phyloP scores from a whole-genome alignment of 2,113 vertebrate species.

The Alaudala cheleensis region DNA sequence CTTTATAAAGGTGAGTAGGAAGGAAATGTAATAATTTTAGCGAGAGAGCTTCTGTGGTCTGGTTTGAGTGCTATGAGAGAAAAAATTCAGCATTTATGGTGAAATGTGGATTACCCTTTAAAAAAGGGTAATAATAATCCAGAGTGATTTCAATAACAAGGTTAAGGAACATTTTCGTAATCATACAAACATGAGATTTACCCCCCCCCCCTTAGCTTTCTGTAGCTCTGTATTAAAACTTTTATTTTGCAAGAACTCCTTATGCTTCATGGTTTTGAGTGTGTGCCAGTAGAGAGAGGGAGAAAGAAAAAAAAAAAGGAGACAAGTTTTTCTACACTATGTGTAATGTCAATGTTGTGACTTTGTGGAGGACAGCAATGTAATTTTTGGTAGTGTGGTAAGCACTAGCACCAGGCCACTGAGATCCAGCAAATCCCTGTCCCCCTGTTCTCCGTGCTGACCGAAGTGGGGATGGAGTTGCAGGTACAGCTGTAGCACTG shows the following conservation, averaged over 20 bases:
- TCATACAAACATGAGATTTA: background rate
- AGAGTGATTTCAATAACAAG: background rate
- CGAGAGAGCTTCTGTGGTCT: background rate
- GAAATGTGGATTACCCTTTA: background rate
- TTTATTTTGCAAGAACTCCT: background rate
- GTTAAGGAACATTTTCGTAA: background rate
- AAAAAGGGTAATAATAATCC: background rate
- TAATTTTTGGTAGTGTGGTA: background rate
- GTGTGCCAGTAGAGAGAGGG: background rate
- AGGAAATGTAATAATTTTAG: background rate
- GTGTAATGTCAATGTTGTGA: background rate
- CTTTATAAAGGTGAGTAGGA: background rate
- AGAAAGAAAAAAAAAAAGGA: background rate
- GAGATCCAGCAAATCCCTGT: background rate
- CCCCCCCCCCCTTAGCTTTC: background rate
- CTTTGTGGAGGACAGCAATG: background rate
- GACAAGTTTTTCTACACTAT: background rate
- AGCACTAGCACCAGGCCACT: background rate
- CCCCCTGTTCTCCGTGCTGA: background rate
- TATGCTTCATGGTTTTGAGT: background rate
- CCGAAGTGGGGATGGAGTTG: background rate
- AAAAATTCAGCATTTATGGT: background rate
- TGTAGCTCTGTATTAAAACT: background rate
- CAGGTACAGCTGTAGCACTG: background rate
- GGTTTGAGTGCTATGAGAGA: background rate